phyloP scores from a whole-genome alignment of 2,888 invertebrate species.

The Pseudococcus viburni region DNA sequence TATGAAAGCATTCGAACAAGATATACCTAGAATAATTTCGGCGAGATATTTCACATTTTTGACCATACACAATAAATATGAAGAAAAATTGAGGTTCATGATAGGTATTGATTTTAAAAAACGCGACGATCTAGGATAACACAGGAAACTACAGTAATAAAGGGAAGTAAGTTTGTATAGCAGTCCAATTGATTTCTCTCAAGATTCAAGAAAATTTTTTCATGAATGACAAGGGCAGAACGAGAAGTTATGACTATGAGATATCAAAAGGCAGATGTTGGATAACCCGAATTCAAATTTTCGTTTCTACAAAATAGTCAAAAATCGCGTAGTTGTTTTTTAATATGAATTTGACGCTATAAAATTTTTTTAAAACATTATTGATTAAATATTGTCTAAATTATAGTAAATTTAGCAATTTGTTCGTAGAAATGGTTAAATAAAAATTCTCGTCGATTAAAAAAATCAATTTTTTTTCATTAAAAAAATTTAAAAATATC shows the following conservation, averaged over 20 bases:
- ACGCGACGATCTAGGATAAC: not conserved
- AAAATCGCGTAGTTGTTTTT: not conserved
- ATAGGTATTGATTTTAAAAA: constrained; percentile 7
- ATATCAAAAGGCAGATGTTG: not conserved
- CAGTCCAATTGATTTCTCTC: not conserved
- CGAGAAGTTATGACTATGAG: not conserved
- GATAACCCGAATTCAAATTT: not conserved
- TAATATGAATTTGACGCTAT: not conserved
- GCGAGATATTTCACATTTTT: too few species aligned
- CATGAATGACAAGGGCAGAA: not conserved
- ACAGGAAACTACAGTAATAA: not conserved
- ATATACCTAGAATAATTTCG: not conserved
- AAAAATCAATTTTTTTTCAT: not conserved
- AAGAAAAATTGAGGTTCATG: not conserved
- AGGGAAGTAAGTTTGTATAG: not conserved
- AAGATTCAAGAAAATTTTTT: not conserved
- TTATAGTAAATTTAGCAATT: not conserved
- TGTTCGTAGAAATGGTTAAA: not conserved
- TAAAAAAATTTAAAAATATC: not conserved
- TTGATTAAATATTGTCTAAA: not conserved
- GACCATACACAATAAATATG: too few species aligned
- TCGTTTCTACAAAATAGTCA: not conserved
- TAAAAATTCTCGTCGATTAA: not conserved
- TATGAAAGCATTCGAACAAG: not conserved
- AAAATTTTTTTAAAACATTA: not conserved